Evolutionary conservation across 2,888 invertebrate genomes (phyloP), one percentile per base, ranked within the genome.

Genomic region (Synanthedon andrenaeformis): DNA sequence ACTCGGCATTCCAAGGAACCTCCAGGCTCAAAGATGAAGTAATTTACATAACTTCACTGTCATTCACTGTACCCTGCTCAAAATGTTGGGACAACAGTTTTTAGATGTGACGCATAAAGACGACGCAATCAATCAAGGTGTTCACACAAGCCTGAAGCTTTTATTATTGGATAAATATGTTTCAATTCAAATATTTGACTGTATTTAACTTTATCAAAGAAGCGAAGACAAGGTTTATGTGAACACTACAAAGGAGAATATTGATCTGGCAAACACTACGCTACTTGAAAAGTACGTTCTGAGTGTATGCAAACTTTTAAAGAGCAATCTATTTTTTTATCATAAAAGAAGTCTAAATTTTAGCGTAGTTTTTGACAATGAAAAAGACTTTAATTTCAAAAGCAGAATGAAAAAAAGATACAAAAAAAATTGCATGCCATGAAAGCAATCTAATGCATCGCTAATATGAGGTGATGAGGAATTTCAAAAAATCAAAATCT

Each of bases 141-240:
- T 76, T 72, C 75, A 76, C 69, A 77, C 67, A 76, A 73, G 66
- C 67, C 62, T 63, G 77, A 74, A 77, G 69, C 61, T 66, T 80
- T 79, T 75, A 76, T 72, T 81, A 79, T 79, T 82, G 82, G 71
- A 70, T 62, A 67, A 69, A 68, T 60, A 64, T 61, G 59, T 60
- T 59, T 53, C 55, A 56, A 57, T 59, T 58, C 62, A 63, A 74
- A 77, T 72, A 69, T 76, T 74, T 35, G 35, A 35, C 35, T 65
- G 63, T 63, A 53, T 52, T 54, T 50, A 42, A 55, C 52, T 54
- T 54, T 53, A 23, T 52, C 19, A 42, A 42, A 49, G 42, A 11
- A 14, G 11, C 28, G 12, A 23, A 14, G 35, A n/a, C 14, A 48
- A 52, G 42, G 35, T 65, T 66, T 69, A 66, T 73, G 71, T 72